Conservation (phyloP, 2,797 vertebrate genomes). For the Anableps anableps region DNA sequence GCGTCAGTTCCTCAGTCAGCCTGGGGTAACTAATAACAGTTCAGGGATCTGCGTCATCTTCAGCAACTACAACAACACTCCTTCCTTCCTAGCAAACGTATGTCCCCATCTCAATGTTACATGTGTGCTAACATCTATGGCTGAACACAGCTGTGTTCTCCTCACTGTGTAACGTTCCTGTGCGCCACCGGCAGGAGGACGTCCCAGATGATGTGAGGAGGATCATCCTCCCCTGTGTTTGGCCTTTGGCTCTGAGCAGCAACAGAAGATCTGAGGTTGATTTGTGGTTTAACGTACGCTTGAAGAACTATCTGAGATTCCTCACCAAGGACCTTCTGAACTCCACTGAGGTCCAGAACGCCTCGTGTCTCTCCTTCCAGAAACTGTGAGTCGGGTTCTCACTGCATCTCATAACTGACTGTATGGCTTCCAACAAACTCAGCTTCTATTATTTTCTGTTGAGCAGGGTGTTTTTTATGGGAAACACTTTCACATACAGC, state of each 20-base stretch:
- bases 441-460: slow-evolving; percentile 4
- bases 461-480: slow-evolving; percentile 67
- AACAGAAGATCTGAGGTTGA: slow-evolving; percentile 51
- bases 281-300: slow-evolving; percentile 61
- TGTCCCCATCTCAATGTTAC: slow-evolving; percentile 3
- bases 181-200: slow-evolving; percentile 53
- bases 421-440: not conserved
- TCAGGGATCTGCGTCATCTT: slow-evolving; percentile 66
- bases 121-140: not conserved
- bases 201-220: slow-evolving; percentile 60
- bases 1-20: slow-evolving; percentile 56
- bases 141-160: not conserved
- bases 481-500: slow-evolving; percentile 63
- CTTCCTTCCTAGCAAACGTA: slow-evolving; percentile 68
- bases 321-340: slow-evolving; percentile 70
- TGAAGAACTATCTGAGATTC: slow-evolving; percentile 66
- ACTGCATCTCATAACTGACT: not conserved
- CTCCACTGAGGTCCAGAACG: slow-evolving; percentile 44
- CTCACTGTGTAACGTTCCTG: not conserved
- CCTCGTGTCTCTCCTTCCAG: slow-evolving; percentile 68
- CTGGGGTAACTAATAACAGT: slow-evolving; percentile 33
- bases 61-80: slow-evolving; percentile 61
- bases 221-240: slow-evolving; percentile 68
- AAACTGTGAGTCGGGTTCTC: slow-evolving; percentile 61
- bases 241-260: slow-evolving; percentile 67